A percentile compares a stretch with the other conserved stretches of the same genome.
Conservation (phyloP, 2,113 vertebrate genomes). For the Benthochromis sp. region DNA sequence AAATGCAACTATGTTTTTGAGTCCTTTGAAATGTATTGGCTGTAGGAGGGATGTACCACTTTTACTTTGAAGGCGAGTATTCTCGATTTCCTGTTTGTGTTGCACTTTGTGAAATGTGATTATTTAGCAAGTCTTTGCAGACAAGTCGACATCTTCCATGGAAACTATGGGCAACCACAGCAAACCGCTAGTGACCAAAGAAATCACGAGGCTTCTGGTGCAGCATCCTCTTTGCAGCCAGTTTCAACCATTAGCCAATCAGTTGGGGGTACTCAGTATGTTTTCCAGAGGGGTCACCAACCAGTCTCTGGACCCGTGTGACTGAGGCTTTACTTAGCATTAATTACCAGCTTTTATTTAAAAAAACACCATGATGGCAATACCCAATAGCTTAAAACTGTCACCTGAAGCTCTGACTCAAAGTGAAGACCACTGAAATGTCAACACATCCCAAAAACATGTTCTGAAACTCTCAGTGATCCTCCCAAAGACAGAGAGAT, state of each 20-base stretch:
- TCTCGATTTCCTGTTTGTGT: neutral
- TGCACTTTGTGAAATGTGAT: neutral
- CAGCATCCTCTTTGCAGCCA: neutral
- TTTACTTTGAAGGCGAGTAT: neutral
- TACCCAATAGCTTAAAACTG: neutral
- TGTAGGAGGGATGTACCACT: neutral
- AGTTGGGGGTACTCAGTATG: neutral
- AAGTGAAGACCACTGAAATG: neutral
- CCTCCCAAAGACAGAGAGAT: neutral
- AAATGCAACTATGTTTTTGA: neutral
- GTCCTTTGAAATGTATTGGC: neutral
- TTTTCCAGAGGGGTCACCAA: neutral
- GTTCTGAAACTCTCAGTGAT: neutral
- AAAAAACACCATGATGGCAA: neutral
- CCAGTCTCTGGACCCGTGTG: neutral
- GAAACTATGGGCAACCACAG: neutral
- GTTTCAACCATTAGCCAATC: neutral
- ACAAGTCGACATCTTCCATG: neutral
- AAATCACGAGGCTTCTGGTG: neutral
- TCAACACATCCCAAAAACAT: neutral
- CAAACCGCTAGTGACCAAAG: neutral
- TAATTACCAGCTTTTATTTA: neutral
- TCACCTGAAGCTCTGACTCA: neutral
- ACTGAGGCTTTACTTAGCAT: neutral
- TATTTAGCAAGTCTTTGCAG: neutral